Base-by-base conservation (phyloP, 2,797 vertebrate genomes). In the Rhinogobio ventralis region DNA sequence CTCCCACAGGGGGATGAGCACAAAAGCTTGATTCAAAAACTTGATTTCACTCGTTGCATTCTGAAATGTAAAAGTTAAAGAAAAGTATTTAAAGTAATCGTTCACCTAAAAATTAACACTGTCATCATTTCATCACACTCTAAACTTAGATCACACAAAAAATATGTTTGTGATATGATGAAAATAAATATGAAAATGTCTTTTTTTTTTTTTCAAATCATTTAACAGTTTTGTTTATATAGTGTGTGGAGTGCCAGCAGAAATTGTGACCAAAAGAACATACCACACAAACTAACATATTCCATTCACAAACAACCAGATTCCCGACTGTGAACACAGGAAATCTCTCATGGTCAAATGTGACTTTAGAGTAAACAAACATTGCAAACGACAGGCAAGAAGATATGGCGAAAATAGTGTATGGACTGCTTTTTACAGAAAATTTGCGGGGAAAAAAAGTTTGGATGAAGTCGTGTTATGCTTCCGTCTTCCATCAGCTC, bases 361-460 rank as follows among this genome's bases (percentile, higher is more conserved):
- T 51, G 49, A 51, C 2, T 15, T 62, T 62, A 62, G 5, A 62
- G 13, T 62, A 28, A 62, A 62, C 5, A 28, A 28, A 62, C 60
- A 62, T 62, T n/a, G n/a, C 5, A 13, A 13, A 28, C 0, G 5
- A 25, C 4, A 0, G n/a, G n/a, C n/a, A 60, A 60, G 55, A 13
- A 57, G 23, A 60, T 13, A 60, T 60, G n/a, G 10, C 10, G 4
- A 25, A 14, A 60, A 60, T 62, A 28, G 3, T 62, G 39, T 42
- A 2, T 42, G 9, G 39, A 62, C 11, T 28, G 57, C 11, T 62
- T 28, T 62, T 25, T 14, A 62, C 13, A 28, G 5, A 28, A 28
- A 28, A 62, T 25, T 25, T 6, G 2, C 0, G n/a, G 0, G 1
- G 0, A 14, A 6, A 25, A 25, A 25, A 1, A 3, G 55, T 11